A percentile compares a stretch with the other conserved stretches of the same genome.
phyloP scores from a whole-genome alignment of 2,888 invertebrate genomes.

The Lysandra bellargus region DNA sequence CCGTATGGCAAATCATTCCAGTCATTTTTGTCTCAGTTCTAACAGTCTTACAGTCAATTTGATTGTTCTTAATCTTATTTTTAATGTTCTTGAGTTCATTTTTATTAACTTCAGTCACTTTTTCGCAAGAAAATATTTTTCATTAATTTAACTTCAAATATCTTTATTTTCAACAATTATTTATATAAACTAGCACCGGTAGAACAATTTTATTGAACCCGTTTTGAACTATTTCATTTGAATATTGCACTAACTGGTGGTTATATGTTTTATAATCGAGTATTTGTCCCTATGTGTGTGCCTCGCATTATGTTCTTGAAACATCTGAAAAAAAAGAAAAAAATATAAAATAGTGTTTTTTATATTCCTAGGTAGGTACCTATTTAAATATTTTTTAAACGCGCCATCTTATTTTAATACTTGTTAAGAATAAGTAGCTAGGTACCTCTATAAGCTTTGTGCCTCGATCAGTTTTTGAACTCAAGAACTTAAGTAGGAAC shows the following conservation, averaged over 20 bases:
- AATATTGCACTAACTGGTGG: slow-evolving; percentile 8
- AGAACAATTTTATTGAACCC: neutral
- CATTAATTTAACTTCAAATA: neutral
- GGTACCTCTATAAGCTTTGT: no score
- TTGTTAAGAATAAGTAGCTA: no score
- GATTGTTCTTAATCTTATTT: neutral
- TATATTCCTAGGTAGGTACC: neutral
- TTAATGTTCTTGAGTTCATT: slow-evolving; percentile 5
- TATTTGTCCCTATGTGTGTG: neutral
- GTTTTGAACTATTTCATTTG: neutral
- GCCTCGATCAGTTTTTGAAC: no score
- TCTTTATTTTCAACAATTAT: neutral
- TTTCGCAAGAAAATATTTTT: neutral
- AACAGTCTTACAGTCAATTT: neutral
- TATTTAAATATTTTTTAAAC: no score
- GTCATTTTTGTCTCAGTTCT: neutral
- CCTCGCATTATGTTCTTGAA: neutral
- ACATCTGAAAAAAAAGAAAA: slow-evolving; percentile 24
- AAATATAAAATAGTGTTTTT: neutral
- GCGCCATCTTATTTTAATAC: no score
- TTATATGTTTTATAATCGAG: slow-evolving; percentile 1
- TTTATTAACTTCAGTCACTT: neutral
- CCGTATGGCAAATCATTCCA: neutral
- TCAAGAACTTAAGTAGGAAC: no score
- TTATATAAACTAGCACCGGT: slow-evolving; percentile 22